These are phyloP conservation scores for Ephydatia muelleri DNA, from an alignment of 37 sponge, comb jelly and placozoan genomes.

Conservation along the genomic window DNA sequence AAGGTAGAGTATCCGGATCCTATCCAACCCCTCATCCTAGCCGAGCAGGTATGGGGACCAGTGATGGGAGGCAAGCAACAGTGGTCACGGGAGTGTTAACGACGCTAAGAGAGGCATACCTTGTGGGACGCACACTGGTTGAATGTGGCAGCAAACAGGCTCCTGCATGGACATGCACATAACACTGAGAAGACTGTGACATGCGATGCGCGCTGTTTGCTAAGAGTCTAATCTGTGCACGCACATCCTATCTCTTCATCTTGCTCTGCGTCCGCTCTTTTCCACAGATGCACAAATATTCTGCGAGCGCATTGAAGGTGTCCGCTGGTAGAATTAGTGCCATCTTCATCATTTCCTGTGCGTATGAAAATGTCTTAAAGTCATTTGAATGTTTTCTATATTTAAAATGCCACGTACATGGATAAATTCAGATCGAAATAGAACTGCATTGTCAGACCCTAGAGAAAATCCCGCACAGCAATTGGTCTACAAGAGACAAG, in stretches of 20 bases:
- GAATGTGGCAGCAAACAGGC: slow-evolving; percentile 35
- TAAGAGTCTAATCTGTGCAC: background rate
- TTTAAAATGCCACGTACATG: background rate
- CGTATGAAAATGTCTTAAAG: background rate
- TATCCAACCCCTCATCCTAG: slow-evolving; percentile 44
- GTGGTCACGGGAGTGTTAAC: too few species aligned
- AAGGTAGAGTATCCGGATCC: slow-evolving; percentile 55
- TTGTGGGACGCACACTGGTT: slow-evolving; percentile 50
- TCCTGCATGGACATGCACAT: slow-evolving; percentile 16
- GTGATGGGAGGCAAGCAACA: too few species aligned
- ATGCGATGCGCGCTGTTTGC: background rate
- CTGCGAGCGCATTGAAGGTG: slow-evolving; percentile 10
- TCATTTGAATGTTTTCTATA: too few species aligned
- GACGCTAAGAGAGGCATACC: slow-evolving; percentile 5
- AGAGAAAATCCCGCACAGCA: background rate
- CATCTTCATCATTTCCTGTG: slow-evolving; percentile 10
- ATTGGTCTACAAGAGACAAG: background rate
- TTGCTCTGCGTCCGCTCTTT: background rate
- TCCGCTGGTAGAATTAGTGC: slow-evolving; percentile 22
- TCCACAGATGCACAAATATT: slow-evolving; percentile 34
- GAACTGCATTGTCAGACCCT: background rate
- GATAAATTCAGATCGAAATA: background rate
- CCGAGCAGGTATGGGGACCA: background rate
- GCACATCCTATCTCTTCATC: slow-evolving; percentile 22
- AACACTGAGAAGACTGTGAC: too few species aligned